Conservation (phyloP, 2,888 invertebrate species). For the Lithophane semibrunnea region DNA sequence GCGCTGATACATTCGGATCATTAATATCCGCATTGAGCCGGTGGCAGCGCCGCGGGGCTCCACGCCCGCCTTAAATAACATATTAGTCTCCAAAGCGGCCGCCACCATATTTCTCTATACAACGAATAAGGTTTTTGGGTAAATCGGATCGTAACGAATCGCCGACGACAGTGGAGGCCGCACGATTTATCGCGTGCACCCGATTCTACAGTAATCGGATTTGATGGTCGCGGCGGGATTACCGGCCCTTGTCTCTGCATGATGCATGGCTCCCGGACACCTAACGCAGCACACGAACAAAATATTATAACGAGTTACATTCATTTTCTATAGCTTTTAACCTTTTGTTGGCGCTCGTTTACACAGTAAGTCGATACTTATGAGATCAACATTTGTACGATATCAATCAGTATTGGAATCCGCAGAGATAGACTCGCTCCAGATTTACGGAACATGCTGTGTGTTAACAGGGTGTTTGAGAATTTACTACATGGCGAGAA, state of each 20-base stretch:
- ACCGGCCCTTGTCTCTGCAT: conserved; percentile 57
- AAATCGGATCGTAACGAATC: conserved; percentile 87
- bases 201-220: conserved; percentile 85
- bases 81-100: conserved; percentile 87
- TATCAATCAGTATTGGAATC: conserved; percentile 37
- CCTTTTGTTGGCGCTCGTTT: conserved; percentile 51
- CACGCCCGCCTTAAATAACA: conserved; percentile 85
- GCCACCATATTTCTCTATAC: conserved; percentile 84
- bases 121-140: conserved; percentile 81
- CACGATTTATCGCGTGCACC: conserved; percentile 87
- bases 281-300: conserved; percentile 33
- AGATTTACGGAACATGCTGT: not conserved
- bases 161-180: conserved; percentile 82
- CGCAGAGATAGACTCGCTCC: not conserved
- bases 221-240: conserved; percentile 73
- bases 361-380: conserved; percentile 44
- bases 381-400: conserved; percentile 32
- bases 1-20: conserved; percentile 83
- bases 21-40: conserved; percentile 86
- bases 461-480: too few relatives aligned
- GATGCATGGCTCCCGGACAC: conserved; percentile 54
- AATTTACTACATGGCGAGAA: too few relatives aligned
- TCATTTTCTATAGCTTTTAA: conserved; percentile 55
- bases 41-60: conserved; percentile 86
- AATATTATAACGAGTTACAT: conserved; percentile 39